Evolutionary conservation across 1,140 invertebrate genomes (phyloP), one percentile per base, ranked within the genome.

Genomic region (Papilio helenus): DNA sequence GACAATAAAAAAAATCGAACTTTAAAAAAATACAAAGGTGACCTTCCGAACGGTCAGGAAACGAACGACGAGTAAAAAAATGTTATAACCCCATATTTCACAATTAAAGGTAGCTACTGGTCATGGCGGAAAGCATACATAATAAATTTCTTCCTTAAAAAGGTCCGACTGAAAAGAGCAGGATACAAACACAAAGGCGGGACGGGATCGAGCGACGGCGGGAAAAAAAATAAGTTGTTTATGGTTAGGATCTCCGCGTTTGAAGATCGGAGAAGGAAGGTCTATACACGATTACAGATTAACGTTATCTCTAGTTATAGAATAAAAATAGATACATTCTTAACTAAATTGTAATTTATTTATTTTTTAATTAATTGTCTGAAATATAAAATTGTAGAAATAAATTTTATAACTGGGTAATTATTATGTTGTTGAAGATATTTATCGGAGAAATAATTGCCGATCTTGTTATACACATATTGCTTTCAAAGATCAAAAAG

Each of bases 141-240:
- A 92, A 92, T 93, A 94, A 94, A 94, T 94, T 92, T 94, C 90
- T 91, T 88, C 88, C 88, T 90, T 94, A 92, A 93, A 94, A 94
- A 94, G 92, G 89, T 88, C 85, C 82, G 87, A 85, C 86, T 93
- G 91, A 93, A 94, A 93, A 91, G 90, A 85, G 86, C 92, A 93
- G 91, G 92, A 93, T 93, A 89, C 87, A 80, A 88, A 65, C 86
- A 92, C 90, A 94, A 93, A 88, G 89, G 84, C 84, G 88, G 88
- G 88, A 85, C 85, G 84, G 85, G 79, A 84, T 84, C 82, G 84
- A 26, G 85, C 79, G 61, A 79, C 79, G 79, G 79, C 81, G 84
- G 85, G 79, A 85, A 87, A 88, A 90, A 88, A 89, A 90, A 87
- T 86, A 88, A 85, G 83, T 91, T 92, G 89, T 94, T 93, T 94